Conservation (phyloP, 2,888 invertebrate genomes). For the Notocelia uddmanniana region DNA sequence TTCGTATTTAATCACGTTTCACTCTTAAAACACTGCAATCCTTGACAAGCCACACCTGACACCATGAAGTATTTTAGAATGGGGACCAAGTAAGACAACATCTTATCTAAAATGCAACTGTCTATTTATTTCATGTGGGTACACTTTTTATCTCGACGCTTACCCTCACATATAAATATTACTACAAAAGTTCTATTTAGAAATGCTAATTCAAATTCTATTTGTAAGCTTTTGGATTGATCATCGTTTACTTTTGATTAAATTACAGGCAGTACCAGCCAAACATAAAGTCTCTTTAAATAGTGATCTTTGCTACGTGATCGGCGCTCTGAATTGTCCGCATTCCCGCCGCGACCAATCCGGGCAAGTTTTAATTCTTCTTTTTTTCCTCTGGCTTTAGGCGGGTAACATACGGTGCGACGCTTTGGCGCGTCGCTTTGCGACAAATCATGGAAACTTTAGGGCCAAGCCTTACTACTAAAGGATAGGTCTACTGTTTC, state of each 20-base stretch:
- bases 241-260: neutral
- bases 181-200: no score
- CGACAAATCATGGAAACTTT: no score
- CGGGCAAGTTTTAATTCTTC: slow-evolving; percentile 36
- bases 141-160: no score
- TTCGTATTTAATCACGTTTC: no score
- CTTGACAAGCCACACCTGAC: neutral
- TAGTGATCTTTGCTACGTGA: slow-evolving; percentile 24
- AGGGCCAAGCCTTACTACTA: no score
- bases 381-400: slow-evolving; percentile 26
- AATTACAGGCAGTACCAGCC: neutral
- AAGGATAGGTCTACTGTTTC: no score
- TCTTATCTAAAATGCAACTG: no score
- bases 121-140: no score
- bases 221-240: neutral
- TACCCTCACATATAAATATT: neutral
- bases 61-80: no score
- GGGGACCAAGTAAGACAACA: no score
- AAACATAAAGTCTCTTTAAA: slow-evolving; percentile 4
- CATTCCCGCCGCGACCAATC: slow-evolving; percentile 19
- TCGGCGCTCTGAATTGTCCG: slow-evolving; percentile 7
- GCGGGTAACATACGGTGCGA: neutral
- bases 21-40: no score
- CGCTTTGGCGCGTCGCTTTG: neutral
- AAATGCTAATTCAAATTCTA: slow-evolving; percentile 4